Conservation (phyloP, 2,888 invertebrate genomes). For the Drosophila kokeensis region DNA sequence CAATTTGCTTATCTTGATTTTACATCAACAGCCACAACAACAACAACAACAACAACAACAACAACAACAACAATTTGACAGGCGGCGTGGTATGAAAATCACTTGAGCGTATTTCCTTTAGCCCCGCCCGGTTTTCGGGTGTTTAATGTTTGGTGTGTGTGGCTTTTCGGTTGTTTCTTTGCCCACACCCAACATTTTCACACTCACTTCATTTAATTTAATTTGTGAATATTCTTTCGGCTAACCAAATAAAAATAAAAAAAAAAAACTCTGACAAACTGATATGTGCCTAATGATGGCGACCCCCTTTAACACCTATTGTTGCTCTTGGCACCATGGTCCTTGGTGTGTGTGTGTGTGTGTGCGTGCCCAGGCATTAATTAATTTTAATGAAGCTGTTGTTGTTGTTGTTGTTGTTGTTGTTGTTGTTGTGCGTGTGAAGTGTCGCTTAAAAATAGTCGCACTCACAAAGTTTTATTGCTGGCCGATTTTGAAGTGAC, state of each 20-base stretch:
- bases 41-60: conserved; percentile 45
- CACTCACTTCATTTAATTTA: conserved; percentile 80
- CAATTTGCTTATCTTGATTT: conserved; percentile 80
- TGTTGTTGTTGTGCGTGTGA: conserved; percentile 60
- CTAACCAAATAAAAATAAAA: conserved; percentile 21
- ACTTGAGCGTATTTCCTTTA: conserved; percentile 80
- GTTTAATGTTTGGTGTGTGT: conserved; percentile 60
- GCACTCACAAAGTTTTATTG: conserved; percentile 51
- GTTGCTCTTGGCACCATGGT: conserved; percentile 29
- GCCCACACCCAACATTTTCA: conserved; percentile 66
- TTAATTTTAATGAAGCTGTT: conserved; percentile 82
- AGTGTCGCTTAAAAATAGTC: conserved; percentile 61
- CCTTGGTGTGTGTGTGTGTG: conserved; percentile 44
- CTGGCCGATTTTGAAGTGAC: conserved; percentile 57
- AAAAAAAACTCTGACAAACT: conserved; percentile 39
- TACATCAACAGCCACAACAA: conserved; percentile 62
- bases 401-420: conserved; percentile 54
- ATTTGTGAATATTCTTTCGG: conserved; percentile 75
- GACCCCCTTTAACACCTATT: conserved; percentile 58
- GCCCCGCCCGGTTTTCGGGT: conserved; percentile 48
- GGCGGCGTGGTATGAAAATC: conserved; percentile 66
- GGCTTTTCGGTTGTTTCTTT: conserved; percentile 53
- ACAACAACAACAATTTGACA: conserved; percentile 39
- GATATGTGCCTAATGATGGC: conserved; percentile 72
- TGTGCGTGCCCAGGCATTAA: conserved; percentile 82